Evolutionary conservation across 2,113 vertebrate species (phyloP), one percentile per base, ranked within the genome.

Genomic region (Acrocephalus kingi): DNA sequence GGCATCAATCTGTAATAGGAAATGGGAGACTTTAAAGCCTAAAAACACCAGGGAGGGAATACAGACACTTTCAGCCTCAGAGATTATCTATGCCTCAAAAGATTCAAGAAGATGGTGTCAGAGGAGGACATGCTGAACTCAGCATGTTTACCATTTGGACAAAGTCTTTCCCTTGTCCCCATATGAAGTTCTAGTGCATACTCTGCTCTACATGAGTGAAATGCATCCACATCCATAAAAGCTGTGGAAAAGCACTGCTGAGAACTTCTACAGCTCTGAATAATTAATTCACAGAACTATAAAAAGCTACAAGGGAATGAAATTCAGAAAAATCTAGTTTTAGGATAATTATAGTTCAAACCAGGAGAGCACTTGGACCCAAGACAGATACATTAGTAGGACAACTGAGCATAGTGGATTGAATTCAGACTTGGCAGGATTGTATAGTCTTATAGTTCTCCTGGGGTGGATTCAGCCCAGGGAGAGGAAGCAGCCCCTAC

Each of bases 291-390:
- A 66, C 66, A 96, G 95, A 76, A 69, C 96, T 97, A 96, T 94
- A 96, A 96, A 97, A 97, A 95, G 90, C 94, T 93, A 54, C 8
- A 2, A 88, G 91, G 55, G 91, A 93, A 96, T 96, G 95, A 94
- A 97, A 96, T 79, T 91, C 89, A 95, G 95, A 93, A 94, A 93
- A 96, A 95, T 94, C 97, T 97, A 96, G 94, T 96, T 96, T 96
- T 90, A 96, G 66, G 94, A 93, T 97, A 97, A 97, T 97, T 97
- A 97, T 96, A 97, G 96, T 64, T 94, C 82, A 68, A 90, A 89
- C 82, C 72, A 95, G 89, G 77, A 94, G 93, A 96, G 71, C 74
- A 71, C 56, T 92, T 75, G 52, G 93, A 87, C 90, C 94, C 85
- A 94, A 95, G 90, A 87, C 84, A 93, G 80, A 95, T 72, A 33